Evolutionary conservation across 2,888 invertebrate genomes (phyloP), one percentile per base, ranked within the genome.

Genomic region (Drosophila buzzatii): DNA sequence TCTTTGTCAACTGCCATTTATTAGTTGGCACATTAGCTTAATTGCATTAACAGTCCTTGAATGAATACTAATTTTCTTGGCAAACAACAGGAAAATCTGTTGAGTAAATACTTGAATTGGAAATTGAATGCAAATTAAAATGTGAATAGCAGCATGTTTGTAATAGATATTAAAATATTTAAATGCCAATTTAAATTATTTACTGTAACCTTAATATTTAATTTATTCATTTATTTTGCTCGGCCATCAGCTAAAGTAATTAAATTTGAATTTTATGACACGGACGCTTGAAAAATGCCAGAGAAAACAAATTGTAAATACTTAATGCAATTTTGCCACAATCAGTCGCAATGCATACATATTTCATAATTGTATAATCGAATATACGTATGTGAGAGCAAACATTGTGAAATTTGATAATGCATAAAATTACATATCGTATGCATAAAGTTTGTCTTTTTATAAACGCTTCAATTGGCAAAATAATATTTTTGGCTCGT

Each of bases 1-100:
- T 66, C 56, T 61, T 51, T 82, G 85, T 73, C 85, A 72, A 69
- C 56, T 64, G 79, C 70, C 86, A 84, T 86, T 86, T 81, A 79
- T 83, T 73, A 81, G 57, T 70, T 63, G 58, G 23, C 66, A 67
- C 63, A 61, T 67, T 41, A 57, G 56, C 59, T 59, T 60, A 70
- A 75, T 68, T 64, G 62, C 52, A 39, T 69, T 42, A 64, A 18
- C 52, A 64, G 33, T n/a, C 41, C 57, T 55, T 66, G 37, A 16
- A n/a, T 6, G 23, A 9, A 8, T n/a, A 18, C 16, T 37, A 37
- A 53, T 23, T 37, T 18, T 3, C 18, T 35, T 20, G 20, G n/a
- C 14, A 33, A 51, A 33, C 10, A 49, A 12, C 10, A 6, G 18
- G 3, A 6, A 18, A 10, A 33, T 33, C 8, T 20, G 12, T 12